Evolutionary conservation across 2,888 invertebrate species (phyloP).

Genomic region (Polyommatus iphigenia): DNA sequence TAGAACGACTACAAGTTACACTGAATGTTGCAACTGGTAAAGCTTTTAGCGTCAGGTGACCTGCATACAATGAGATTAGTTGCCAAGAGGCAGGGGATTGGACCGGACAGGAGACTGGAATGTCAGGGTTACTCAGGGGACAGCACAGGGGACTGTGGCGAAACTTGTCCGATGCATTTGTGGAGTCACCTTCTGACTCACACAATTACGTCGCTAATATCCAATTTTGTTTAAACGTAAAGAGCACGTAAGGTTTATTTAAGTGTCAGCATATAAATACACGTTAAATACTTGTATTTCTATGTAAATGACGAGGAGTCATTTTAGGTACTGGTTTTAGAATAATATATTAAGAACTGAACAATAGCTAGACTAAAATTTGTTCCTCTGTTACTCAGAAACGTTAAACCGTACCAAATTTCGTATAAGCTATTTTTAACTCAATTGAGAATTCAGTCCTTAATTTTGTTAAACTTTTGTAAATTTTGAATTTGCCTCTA

Average conservation of each 20-base stretch:
- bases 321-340: too few relatives aligned
- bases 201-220: neutral
- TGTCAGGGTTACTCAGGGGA: neutral
- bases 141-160: neutral
- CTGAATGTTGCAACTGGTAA: neutral
- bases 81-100: neutral
- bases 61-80: conserved; percentile 19
- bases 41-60: conserved; percentile 3
- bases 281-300: too few relatives aligned
- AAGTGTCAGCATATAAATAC: neutral
- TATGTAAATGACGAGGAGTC: too few relatives aligned
- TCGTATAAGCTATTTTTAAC: too few relatives aligned
- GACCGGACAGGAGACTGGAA: neutral
- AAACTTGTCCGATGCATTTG: neutral
- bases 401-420: too few relatives aligned
- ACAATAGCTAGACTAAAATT: too few relatives aligned
- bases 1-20: neutral
- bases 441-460: too few relatives aligned
- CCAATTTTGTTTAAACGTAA: neutral
- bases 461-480: too few relatives aligned
- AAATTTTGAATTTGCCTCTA: too few relatives aligned
- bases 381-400: too few relatives aligned
- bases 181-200: neutral
- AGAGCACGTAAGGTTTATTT: neutral
- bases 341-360: too few relatives aligned